Evolutionary conservation across 2,113 vertebrate genomes (phyloP), one percentile per base, ranked within the genome.

Genomic region (Labeo catla): DNA sequence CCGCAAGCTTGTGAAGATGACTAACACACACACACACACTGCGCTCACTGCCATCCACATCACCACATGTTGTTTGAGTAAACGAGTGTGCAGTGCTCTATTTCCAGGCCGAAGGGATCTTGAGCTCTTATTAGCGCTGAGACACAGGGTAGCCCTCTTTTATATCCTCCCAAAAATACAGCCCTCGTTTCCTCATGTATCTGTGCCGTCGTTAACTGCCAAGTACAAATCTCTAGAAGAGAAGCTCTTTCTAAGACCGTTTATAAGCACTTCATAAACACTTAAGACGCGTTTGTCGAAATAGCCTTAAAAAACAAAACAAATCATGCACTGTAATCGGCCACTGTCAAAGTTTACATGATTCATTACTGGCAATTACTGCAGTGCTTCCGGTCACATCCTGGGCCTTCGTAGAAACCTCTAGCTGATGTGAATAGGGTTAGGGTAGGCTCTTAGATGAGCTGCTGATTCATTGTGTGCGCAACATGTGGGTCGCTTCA

Each of bases 201-300:
- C 78, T 86, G 87, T 85, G 84, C 88, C 84, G 82, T 89, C 45
- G 72, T 87, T 82, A 82, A 87, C 88, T 89, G 88, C 88, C 88
- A 89, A 86, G 88, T 87, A 84, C 50, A 85, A 73, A 34, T 76
- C 68, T 86, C 54, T 59, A 86, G 63, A 76, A 21, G 36, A 82
- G 52, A 76, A 61, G 65, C 74, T 80, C 78, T 84, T 61, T 81
- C 47, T 49, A 86, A 81, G 57, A 88, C 23, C 76, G 65, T 84
- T 87, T 77, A 80, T 81, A 82, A 87, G 85, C 88, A 87, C 77
- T 85, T 87, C 88, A 85, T 84, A 82, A 88, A 86, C 86, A 84
- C 80, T 81, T 81, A 6, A 52, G 70, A 73, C 49, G 84, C 84
- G 78, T 87, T 81, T 77, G 81, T 76, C 82, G 1, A 66, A 66